Base-by-base conservation (phyloP, 2,113 vertebrate species). In the Actinemys pallida region DNA sequence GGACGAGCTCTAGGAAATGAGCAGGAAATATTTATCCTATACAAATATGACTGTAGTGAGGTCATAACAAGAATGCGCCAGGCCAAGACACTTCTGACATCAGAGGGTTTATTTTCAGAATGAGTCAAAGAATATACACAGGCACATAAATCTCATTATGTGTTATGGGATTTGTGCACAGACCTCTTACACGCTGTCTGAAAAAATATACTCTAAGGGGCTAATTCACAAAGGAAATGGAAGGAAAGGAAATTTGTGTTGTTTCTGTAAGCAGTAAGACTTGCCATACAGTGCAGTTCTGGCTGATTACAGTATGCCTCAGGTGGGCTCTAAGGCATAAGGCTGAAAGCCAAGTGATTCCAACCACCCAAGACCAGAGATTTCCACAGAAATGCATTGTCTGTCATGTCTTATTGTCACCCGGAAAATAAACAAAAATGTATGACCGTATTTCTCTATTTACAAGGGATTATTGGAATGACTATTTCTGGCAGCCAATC, bases 241-340 rank as follows among this genome's bases (percentile, higher is more conserved):
- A 75, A 89, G 88, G 52, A 85, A 88, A 78, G 84, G 89, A 97
- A 96, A 91, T 84, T 69, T 72, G 86, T 93, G 5, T 69, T 59
- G 89, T 83, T 88, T 96, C 96, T 97, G 50, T 81, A 87, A 92
- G 89, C 84, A 65, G 92, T 78, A 92, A 94, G 96, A 97, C 79
- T 87, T 86, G 62, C 86, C 83, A 84, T 54, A 91, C 93, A 94
- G 92, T 2, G 0, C 16, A 0, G 95, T 96, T 97, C 93, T 94
- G 92, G 92, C 83, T 91, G 94, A 96, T 97, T 94, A 96, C 69
- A 92, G 92, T 86, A 88, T 85, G 92, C 93, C 97, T 97, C 92
- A 85, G 92, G 90, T 93, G 93, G 92, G 87, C 96, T 86, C 84
- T 94, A 92, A 96, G 94, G 85, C 93, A 86, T 0, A 2, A 96